These are phyloP conservation scores for Scomber colias DNA, from an alignment of 2,113 vertebrate species.

Conservation along the genomic window DNA sequence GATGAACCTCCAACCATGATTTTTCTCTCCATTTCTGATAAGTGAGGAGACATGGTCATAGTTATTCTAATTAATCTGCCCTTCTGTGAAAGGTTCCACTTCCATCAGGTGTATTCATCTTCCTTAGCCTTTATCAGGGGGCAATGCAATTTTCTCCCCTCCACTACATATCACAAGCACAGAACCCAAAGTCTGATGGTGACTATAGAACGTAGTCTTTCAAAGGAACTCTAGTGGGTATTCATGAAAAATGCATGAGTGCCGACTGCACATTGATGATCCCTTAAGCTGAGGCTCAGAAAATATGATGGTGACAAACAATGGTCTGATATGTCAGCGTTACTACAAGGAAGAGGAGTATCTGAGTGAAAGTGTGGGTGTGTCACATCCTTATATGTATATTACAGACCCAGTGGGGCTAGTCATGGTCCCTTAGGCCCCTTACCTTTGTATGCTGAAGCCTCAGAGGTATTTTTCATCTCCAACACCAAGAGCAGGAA, in stretches of 20 bases:
- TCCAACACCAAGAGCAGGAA: background rate
- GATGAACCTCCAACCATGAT: constrained; percentile 20
- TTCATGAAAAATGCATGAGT: constrained; percentile 85
- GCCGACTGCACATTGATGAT: constrained; percentile 73
- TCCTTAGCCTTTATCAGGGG: constrained; percentile 65
- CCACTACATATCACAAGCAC: constrained; percentile 66
- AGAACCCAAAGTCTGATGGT: constrained; percentile 68
- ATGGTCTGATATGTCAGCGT: constrained; percentile 69
- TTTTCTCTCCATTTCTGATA: constrained; percentile 45
- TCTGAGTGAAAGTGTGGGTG: constrained; percentile 48
- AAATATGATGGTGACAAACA: constrained; percentile 81
- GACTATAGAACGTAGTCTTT: constrained; percentile 69
- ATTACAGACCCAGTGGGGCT: constrained; percentile 48
- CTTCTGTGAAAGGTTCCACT: constrained; percentile 56
- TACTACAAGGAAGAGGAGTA: constrained; percentile 48
- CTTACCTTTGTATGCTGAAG: background rate
- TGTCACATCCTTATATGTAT: constrained; percentile 45
- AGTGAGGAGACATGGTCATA: constrained; percentile 30
- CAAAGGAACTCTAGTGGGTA: constrained; percentile 71
- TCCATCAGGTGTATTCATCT: constrained; percentile 58
- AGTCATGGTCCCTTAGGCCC: constrained; percentile 48
- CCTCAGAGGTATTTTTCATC: constrained; percentile 9
- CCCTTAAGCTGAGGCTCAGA: constrained; percentile 70
- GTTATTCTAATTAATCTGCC: constrained; percentile 66
- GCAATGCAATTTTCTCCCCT: constrained; percentile 71